Evolutionary conservation across 2,797 vertebrate genomes (phyloP).

Genomic region (Enteromius unitaeniatus): DNA sequence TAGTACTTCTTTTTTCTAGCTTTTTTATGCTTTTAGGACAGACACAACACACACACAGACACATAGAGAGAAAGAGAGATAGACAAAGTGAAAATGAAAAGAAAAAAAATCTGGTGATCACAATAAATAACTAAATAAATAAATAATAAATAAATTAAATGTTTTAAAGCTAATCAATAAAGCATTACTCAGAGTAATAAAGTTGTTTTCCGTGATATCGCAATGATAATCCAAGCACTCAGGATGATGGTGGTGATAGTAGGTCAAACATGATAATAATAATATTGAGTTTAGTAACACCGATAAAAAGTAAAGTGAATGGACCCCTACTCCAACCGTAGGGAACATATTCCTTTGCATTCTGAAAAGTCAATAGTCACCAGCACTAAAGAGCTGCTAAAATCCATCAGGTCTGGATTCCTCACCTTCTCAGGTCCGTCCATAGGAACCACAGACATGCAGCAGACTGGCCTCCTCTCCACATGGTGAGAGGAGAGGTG

Average conservation of each 20-base stretch:
- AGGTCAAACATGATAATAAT: constrained; percentile 59
- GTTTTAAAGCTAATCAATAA: constrained; percentile 72
- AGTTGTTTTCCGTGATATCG: constrained; percentile 61
- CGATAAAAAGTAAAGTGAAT: constrained; percentile 70
- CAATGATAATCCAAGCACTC: constrained; percentile 56
- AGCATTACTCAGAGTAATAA: constrained; percentile 68
- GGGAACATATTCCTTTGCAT: constrained; percentile 64
- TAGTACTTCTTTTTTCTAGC: constrained; percentile 68
- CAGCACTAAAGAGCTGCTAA: constrained; percentile 47
- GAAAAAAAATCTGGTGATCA: constrained; percentile 41
- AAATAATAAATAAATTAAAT: constrained; percentile 60
- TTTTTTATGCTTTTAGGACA: constrained; percentile 67
- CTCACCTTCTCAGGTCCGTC: constrained; percentile 48
- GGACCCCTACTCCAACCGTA: constrained; percentile 64
- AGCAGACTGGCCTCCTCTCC: constrained; percentile 51
- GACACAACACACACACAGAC: constrained; percentile 68
- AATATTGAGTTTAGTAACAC: constrained; percentile 64
- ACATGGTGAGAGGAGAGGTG: constrained; percentile 61
- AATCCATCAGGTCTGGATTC: constrained; percentile 42
- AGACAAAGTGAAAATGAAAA: constrained; percentile 46
- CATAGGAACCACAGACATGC: constrained; percentile 46
- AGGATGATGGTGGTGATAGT: constrained; percentile 58
- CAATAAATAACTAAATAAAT: constrained; percentile 58
- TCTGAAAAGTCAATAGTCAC: constrained; percentile 58
- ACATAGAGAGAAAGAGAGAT: constrained; percentile 64